Evolutionary conservation across 2,113 vertebrate species (phyloP), one percentile per base, ranked within the genome.

Genomic region (Burhinus oedicnemus): DNA sequence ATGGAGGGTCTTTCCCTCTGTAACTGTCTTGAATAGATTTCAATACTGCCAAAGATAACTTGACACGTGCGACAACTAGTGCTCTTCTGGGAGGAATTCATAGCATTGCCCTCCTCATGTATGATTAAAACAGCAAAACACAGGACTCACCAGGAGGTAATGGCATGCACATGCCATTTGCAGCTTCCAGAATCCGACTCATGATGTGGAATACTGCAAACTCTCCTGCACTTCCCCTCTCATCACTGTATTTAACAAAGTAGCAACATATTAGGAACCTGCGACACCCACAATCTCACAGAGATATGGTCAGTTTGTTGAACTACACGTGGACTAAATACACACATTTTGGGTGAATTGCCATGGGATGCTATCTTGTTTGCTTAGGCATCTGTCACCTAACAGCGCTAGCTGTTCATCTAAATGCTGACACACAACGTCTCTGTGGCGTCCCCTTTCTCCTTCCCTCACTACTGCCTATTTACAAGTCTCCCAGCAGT

Each of bases 131-230:
- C 11, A 91, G 78, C 49, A 36, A 47, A 65, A 40, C 16, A 25
- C 15, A 45, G 83, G 71, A 84, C 98, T 98, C 97, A 99, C 99
- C 99, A 21, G 99, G 99, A 92, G 99, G 99, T 72, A 99, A 98
- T 75, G 99, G 99, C 87, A 99, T 82, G 95, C 98, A 99, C 94
- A 99, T 98, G 66, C 97, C 98, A 78, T 92, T 97, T 32, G 98
- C 98, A 86, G 99, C 99, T 97, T 99, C 98, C 96, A 99, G 97
- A 97, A 99, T 99, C 55, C 98, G 98, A 95, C 98, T 98, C 99
- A 99, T 99, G 95, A 98, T 95, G 92, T 99, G 98, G 97, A 99
- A 99, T 83, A 99, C 98, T 0, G 98, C 97, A 95, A 98, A 99
- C 90, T 99, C 99, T 18, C 97, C 98, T 3, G 98, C 93, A 89